Percentiles rank a stretch among this genome's conserved stretches.
These are phyloP conservation scores for Anorthoa munda DNA, from an alignment of 2,888 invertebrate genomes.

Conservation along the genomic window DNA sequence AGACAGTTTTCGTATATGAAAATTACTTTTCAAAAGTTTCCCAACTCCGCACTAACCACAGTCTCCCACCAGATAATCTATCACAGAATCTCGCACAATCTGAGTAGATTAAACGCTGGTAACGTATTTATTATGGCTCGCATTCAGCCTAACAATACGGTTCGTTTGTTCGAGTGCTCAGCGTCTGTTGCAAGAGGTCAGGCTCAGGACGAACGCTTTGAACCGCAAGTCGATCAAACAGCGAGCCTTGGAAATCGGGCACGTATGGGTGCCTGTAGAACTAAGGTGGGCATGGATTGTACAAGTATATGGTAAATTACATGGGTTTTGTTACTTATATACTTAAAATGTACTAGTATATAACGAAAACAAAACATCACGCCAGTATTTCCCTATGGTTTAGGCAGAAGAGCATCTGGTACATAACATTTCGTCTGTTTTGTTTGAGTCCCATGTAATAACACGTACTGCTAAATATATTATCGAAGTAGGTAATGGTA, in stretches of 20 bases:
- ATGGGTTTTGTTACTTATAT: background rate
- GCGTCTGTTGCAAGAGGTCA: constrained; percentile 59
- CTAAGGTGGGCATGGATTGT: background rate
- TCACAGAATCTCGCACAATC: constrained; percentile 77
- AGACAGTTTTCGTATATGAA: too few relatives aligned
- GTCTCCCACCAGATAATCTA: constrained; percentile 64
- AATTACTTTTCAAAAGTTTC: background rate
- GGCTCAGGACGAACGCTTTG: constrained; percentile 56
- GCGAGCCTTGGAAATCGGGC: constrained; percentile 42
- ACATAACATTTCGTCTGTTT: too few relatives aligned
- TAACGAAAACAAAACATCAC: too few relatives aligned
- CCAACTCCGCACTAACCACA: constrained; percentile 38
- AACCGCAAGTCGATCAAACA: constrained; percentile 45
- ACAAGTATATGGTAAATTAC: background rate
- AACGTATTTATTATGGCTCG: constrained; percentile 69
- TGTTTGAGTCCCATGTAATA: too few relatives aligned
- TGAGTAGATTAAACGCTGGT: constrained; percentile 75
- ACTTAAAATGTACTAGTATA: background rate
- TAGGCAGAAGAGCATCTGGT: too few relatives aligned
- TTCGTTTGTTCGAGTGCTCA: constrained; percentile 60
- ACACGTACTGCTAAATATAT: too few relatives aligned
- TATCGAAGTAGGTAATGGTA: too few relatives aligned
- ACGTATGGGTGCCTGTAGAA: constrained; percentile 3
- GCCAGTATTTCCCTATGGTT: too few relatives aligned
- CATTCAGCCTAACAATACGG: constrained; percentile 65